Percentiles rank a stretch among this genome's conserved stretches.
These are phyloP conservation scores for Motacilla tschutschensis DNA, from an alignment of 2,113 vertebrate species.

Conservation along the genomic window DNA sequence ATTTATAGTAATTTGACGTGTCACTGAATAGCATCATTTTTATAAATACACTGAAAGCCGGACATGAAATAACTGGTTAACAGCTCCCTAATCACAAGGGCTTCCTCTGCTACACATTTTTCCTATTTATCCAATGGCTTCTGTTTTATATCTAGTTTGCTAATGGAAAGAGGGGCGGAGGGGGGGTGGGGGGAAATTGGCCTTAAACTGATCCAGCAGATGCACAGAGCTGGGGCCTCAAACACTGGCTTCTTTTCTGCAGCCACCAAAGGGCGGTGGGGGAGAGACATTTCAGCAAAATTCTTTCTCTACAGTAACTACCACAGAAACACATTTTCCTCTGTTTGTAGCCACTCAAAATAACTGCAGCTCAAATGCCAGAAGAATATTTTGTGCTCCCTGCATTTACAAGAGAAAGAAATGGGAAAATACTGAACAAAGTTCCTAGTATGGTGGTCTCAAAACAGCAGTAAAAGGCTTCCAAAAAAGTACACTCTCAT, in stretches of 20 bases:
- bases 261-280: constrained; percentile 47
- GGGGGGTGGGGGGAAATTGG: neutral
- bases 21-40: constrained; percentile 66
- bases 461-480: constrained; percentile 7
- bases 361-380: constrained; percentile 53
- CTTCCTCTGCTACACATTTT: constrained; percentile 70
- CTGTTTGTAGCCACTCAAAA: constrained; percentile 52
- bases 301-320: constrained; percentile 48
- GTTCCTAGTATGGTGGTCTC: constrained; percentile 24
- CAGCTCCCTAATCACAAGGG: constrained; percentile 66
- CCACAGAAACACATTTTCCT: constrained; percentile 60
- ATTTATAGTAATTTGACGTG: constrained; percentile 60
- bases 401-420: constrained; percentile 30
- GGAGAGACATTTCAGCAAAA: constrained; percentile 57
- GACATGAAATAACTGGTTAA: constrained; percentile 71
- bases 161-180: constrained; percentile 51
- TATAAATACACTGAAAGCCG: constrained; percentile 64
- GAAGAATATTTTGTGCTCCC: constrained; percentile 42
- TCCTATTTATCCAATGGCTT: constrained; percentile 67
- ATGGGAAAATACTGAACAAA: constrained; percentile 28
- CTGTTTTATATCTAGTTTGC: constrained; percentile 71
- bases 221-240: constrained; percentile 52
- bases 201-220: constrained; percentile 67
- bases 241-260: constrained; percentile 62
- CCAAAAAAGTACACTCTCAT: neutral